Evolutionary conservation across 2,888 invertebrate species (phyloP).

Genomic region (Apamea monoglypha): DNA sequence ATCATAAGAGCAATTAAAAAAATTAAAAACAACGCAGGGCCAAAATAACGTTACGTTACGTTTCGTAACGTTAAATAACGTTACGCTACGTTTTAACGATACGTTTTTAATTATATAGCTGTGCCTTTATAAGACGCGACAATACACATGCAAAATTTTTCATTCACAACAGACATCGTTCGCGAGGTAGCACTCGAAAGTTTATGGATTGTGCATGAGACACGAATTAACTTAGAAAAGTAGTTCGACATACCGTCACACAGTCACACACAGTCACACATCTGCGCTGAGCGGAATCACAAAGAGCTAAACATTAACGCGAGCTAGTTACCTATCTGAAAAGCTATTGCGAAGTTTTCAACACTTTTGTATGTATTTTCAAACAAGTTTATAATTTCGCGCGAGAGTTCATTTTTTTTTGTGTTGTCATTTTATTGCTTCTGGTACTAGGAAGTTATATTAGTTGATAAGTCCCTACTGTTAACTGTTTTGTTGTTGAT

Average conservation of each 20-base stretch:
- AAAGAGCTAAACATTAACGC: slow-evolving; percentile 88
- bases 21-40: background rate
- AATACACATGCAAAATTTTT: slow-evolving; percentile 67
- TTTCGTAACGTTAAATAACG: too few relatives aligned
- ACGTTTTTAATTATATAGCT: slow-evolving; percentile 4
- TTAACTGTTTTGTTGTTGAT: slow-evolving; percentile 7
- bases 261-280: slow-evolving; percentile 66
- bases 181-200: slow-evolving; percentile 76
- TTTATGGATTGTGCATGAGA: slow-evolving; percentile 86
- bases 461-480: background rate
- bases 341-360: slow-evolving; percentile 85
- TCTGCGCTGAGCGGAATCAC: slow-evolving; percentile 79
- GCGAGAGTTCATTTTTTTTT: slow-evolving; percentile 17
- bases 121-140: slow-evolving; percentile 15
- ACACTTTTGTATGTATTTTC: slow-evolving; percentile 78
- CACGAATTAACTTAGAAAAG: slow-evolving; percentile 87
- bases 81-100: too few relatives aligned
- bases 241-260: slow-evolving; percentile 83
- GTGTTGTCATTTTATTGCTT: slow-evolving; percentile 10
- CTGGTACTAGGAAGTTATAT: background rate
- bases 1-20: background rate
- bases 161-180: slow-evolving; percentile 74
- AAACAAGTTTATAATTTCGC: slow-evolving; percentile 80
- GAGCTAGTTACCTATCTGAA: slow-evolving; percentile 86
- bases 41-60: too few relatives aligned